A percentile compares a stretch with the other conserved stretches of the same genome.
Conservation (phyloP, 2,888 invertebrate species). For the Polydrusus cervinus region DNA sequence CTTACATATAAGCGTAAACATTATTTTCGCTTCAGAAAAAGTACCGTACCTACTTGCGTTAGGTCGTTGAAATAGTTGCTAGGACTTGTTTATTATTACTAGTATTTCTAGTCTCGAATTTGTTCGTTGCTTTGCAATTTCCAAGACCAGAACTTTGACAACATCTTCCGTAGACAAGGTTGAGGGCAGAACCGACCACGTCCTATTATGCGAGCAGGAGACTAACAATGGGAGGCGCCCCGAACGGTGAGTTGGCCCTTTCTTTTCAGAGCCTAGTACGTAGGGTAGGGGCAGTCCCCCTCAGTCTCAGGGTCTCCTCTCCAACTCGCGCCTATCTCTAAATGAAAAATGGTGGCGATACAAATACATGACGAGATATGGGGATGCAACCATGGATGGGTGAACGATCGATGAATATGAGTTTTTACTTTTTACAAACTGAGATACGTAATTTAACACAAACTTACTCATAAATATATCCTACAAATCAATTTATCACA, state of each 20-base stretch:
- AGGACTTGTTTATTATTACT: too few species aligned
- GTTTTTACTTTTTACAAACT: slow-evolving; percentile 67
- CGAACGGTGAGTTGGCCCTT: slow-evolving; percentile 62
- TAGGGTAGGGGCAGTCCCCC: slow-evolving; percentile 67
- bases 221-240: slow-evolving; percentile 66
- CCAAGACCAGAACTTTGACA: too few species aligned
- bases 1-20: too few species aligned
- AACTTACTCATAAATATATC: slow-evolving; percentile 70
- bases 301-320: slow-evolving; percentile 70
- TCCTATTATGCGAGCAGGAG: slow-evolving; percentile 66
- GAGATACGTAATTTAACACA: slow-evolving; percentile 70
- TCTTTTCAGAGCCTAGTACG: slow-evolving; percentile 63
- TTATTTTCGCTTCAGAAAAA: too few species aligned
- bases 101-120: too few species aligned
- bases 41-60: too few species aligned
- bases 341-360: slow-evolving; percentile 62
- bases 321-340: slow-evolving; percentile 65
- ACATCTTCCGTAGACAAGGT: slow-evolving; percentile 52
- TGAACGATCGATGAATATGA: slow-evolving; percentile 62
- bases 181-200: slow-evolving; percentile 69
- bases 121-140: too few species aligned
- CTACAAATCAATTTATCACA: slow-evolving; percentile 73
- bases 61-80: too few species aligned
- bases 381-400: slow-evolving; percentile 57
- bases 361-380: slow-evolving; percentile 60